Conservation (phyloP, 2,888 invertebrate species). For the Chloroclystis v-ata region DNA sequence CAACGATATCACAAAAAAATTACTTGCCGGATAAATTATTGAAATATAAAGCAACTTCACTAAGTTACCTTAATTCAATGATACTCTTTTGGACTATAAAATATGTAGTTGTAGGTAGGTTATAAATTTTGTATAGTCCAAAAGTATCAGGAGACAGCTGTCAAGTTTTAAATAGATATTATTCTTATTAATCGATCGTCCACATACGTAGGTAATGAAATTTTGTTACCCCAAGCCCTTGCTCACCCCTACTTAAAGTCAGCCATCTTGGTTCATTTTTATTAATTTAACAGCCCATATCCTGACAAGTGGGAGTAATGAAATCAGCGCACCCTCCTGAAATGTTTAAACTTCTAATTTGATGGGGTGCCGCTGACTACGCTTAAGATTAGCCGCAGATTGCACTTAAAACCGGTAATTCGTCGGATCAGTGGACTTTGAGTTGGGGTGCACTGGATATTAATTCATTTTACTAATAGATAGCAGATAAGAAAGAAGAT, state of each 20-base stretch:
- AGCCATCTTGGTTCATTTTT: constrained; percentile 1
- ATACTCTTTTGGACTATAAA: too few relatives aligned
- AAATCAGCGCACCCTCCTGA: constrained; percentile 30
- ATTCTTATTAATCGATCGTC: too few relatives aligned
- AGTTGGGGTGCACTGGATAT: constrained; percentile 8
- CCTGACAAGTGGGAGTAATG: constrained; percentile 17
- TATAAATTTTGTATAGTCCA: too few relatives aligned
- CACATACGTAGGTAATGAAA: too few relatives aligned
- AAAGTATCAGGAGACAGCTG: too few relatives aligned
- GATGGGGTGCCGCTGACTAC: constrained; percentile 40
- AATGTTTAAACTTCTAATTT: constrained; percentile 38
- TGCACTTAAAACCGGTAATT: constrained; percentile 18
- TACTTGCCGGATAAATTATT: too few relatives aligned
- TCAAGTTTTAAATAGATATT: too few relatives aligned
- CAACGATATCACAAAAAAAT: not conserved
- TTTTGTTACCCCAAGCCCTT: too few relatives aligned
- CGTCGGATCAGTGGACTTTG: constrained; percentile 19
- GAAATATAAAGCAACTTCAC: too few relatives aligned
- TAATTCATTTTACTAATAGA: not conserved
- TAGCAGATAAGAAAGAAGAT: too few relatives aligned
- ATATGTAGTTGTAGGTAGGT: too few relatives aligned
- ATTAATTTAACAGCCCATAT: not conserved
- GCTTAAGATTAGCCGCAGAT: constrained; percentile 28
- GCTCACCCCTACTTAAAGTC: not conserved
- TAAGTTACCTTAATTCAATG: too few relatives aligned